Base-by-base conservation (phyloP, 92 coral and sea anemone species). In the Nematostella vectensis region DNA sequence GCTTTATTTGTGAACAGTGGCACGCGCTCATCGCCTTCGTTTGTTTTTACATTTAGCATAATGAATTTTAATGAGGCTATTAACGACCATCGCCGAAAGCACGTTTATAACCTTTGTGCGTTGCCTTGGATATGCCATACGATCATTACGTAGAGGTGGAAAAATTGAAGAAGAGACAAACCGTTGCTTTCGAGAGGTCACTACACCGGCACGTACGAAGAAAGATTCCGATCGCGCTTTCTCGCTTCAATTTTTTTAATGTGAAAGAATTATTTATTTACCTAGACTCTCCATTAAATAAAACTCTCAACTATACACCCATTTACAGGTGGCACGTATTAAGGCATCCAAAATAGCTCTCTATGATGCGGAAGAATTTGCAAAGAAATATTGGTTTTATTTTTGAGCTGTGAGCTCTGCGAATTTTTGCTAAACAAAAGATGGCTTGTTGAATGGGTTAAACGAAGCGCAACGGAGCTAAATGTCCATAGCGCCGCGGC, bases 1-100 rank as follows among this genome's bases (percentile, higher is more conserved):
- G 51, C 21, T 45, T 4, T 45, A 6, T 45, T 45, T 45, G 18
- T 19, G 17, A 6, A 6, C 21, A n/a, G 9, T 10, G 51, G 17
- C 51, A 45, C 51, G 51, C 51, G 51, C 18, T n/a, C n/a, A n/a
- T n/a, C n/a, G 51, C 4, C 17, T 45, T 45, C 51, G 51, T 45
- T 45, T 45, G 51, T 45, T 45, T 45, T 45, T 19, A 45, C 51
- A 8, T 36, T 45, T 45, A 45, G 4, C 11, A 11, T 45, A 8
- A 45, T 45, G 51, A 45, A 45, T 45, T 6, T 45, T 17, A 45
- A 45, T 45, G 51, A 36, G 9, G 17, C 18, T 45, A 45, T 45
- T 45, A 4, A 45, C 51, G 17, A 8, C 23, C 23, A 19, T 11
- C 17, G 21, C 18, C 9, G 9, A 45, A 45, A 45, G 51, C 51